Evolutionary conservation across 2,888 invertebrate genomes (phyloP).

Genomic region (Cartodere bifasciata): DNA sequence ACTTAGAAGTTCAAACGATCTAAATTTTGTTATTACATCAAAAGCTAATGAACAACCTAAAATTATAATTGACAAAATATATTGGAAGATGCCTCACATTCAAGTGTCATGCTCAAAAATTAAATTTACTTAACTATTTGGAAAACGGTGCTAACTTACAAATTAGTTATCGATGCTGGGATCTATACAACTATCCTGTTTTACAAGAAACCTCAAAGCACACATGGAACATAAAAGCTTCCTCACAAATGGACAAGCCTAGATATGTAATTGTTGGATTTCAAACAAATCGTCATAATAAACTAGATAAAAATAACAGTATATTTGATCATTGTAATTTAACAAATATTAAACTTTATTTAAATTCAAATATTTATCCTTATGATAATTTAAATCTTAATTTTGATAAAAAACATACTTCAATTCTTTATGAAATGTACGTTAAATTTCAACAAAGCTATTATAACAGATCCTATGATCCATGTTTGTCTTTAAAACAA

Average conservation of each 20-base stretch:
- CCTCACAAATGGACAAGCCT: conserved; percentile 19
- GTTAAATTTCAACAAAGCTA: conserved; percentile 18
- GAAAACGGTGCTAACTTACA: too few species aligned
- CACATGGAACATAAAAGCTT: conserved; percentile 24
- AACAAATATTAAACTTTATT: conserved; percentile 25
- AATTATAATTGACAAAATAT: conserved; percentile 14
- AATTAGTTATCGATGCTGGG: too few species aligned
- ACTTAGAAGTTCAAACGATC: too few species aligned
- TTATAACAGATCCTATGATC: conserved; percentile 14
- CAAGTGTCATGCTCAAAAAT: too few species aligned
- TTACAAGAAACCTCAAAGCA: conserved; percentile 23
- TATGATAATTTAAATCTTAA: conserved; percentile 26
- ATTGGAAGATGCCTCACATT: conserved; percentile 17
- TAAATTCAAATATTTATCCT: conserved; percentile 27
- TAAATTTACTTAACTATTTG: too few species aligned
- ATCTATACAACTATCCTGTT: conserved; percentile 24
- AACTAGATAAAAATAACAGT: conserved; percentile 16
- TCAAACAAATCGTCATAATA: conserved; percentile 28
- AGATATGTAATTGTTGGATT: conserved; percentile 28
- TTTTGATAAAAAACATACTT: conserved; percentile 19
- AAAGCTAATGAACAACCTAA: too few species aligned
- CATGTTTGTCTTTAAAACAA: conserved; percentile 9
- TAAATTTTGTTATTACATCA: too few species aligned
- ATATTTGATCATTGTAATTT: conserved; percentile 21
- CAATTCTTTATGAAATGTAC: conserved; percentile 21